A percentile compares a stretch with the other conserved stretches of the same genome.
phyloP scores from a whole-genome alignment of 1,140 invertebrate genomes.

The Luehdorfia chinensis region DNA sequence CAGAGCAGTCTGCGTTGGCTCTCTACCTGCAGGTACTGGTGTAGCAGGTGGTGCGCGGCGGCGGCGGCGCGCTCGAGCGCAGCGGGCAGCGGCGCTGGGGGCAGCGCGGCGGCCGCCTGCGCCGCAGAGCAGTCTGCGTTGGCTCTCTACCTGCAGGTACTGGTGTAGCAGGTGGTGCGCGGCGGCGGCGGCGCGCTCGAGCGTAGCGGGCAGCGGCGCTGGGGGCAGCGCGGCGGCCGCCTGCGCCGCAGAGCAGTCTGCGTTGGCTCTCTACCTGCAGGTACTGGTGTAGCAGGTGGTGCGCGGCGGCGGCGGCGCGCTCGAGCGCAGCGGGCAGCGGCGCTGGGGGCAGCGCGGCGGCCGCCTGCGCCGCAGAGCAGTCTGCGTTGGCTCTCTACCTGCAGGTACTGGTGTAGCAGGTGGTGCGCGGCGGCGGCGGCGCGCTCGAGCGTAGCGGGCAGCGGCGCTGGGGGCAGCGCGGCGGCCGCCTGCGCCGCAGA shows the following conservation, averaged over 20 bases:
- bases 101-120: slow-evolving; percentile 55
- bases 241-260: slow-evolving; percentile 52
- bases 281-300: slow-evolving; percentile 64
- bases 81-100: slow-evolving; percentile 55
- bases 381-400: slow-evolving; percentile 64
- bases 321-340: slow-evolving; percentile 55
- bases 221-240: slow-evolving; percentile 59
- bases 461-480: slow-evolving; percentile 55
- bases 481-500: slow-evolving; percentile 55
- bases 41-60: slow-evolving; percentile 59
- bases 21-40: slow-evolving; percentile 69
- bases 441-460: slow-evolving; percentile 56
- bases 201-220: slow-evolving; percentile 51
- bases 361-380: slow-evolving; percentile 54
- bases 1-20: slow-evolving; percentile 51
- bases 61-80: slow-evolving; percentile 55
- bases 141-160: slow-evolving; percentile 68
- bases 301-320: slow-evolving; percentile 55
- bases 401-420: slow-evolving; percentile 62
- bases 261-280: slow-evolving; percentile 66
- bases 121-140: slow-evolving; percentile 53
- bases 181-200: slow-evolving; percentile 54
- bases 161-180: slow-evolving; percentile 64
- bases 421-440: slow-evolving; percentile 57
- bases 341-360: slow-evolving; percentile 55